Evolutionary conservation across 2,888 invertebrate genomes (phyloP), one percentile per base, ranked within the genome.

Genomic region (Pyralis farinalis): DNA sequence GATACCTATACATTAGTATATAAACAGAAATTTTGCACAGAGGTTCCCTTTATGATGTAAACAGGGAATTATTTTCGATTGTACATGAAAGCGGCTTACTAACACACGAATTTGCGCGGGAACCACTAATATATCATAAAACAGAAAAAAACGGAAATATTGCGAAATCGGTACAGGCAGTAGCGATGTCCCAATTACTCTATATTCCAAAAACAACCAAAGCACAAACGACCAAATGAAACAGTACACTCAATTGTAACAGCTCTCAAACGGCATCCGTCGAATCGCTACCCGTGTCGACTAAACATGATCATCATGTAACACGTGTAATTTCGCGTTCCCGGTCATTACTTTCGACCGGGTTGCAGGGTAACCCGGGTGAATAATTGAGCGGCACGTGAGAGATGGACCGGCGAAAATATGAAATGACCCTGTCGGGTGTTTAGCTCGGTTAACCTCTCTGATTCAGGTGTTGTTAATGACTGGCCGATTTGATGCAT

Each of bases 251-350:
- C 34, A 44, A 49, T 47, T 34, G 49, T 44, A 50, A 49, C 48
- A 44, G 44, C 77, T 74, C 77, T 79, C 79, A 79, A 75, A 74
- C 73, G 60, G 60, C 60, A 65, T n/a, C 68, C 64, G 66, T 49
- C 51, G 63, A 71, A 80, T 74, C 73, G 70, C 72, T 66, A 59
- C 46, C 44, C 61, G 71, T n/a, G n/a, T n/a, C n/a, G n/a, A n/a
- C 68, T 77, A 79, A 83, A 81, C 82, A 76, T 67, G 64, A 78
- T 76, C 72, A 81, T 80, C 78, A 83, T 77, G 83, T 83, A 71
- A 78, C 80, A 82, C 79, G 80, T 81, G 85, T 83, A 82, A 82
- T 80, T 77, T 77, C 71, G 64, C 71, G 67, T 77, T 75, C 77
- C 76, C 77, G 78, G 71, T 70, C 83, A 78, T 86, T 83, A 84